A percentile compares a stretch with the other conserved stretches of the same genome.
phyloP scores from a whole-genome alignment of 1,140 invertebrate genomes.

The Apis dorsata region DNA sequence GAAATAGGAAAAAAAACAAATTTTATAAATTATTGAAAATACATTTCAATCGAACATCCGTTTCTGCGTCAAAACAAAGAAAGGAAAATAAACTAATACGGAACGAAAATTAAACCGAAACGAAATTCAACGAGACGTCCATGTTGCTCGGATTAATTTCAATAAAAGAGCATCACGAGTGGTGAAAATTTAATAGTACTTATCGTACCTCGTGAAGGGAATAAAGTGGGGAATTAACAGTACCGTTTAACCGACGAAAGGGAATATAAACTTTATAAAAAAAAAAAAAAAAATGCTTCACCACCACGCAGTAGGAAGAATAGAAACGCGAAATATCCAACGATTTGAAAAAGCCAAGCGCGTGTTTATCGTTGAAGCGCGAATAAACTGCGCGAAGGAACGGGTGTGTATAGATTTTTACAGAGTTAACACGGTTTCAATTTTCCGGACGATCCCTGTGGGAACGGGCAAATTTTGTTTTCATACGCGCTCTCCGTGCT shows the following conservation, averaged over 20 bases:
- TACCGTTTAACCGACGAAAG: neutral
- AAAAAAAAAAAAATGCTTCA: neutral
- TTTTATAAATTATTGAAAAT: no score
- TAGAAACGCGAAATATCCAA: neutral
- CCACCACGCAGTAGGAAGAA: neutral
- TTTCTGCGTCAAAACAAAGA: no score
- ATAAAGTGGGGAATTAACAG: no score
- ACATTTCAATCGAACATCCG: no score
- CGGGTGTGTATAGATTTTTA: neutral
- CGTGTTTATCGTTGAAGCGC: neutral
- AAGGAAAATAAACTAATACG: no score
- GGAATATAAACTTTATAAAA: neutral
- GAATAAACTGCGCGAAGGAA: neutral
- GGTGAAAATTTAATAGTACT: no score
- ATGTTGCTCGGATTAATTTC: no score
- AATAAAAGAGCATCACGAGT: no score
- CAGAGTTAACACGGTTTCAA: constrained; percentile 11
- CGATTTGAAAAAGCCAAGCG: neutral
- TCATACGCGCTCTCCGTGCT: neutral
- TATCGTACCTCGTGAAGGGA: no score
- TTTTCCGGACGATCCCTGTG: constrained; percentile 7
- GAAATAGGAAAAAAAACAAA: no score
- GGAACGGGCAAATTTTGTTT: constrained; percentile 1
- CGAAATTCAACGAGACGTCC: no score
- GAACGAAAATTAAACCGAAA: no score